Evolutionary conservation across 2,113 vertebrate species (phyloP), one percentile per base, ranked within the genome.

Genomic region (Eptesicus fuscus): DNA sequence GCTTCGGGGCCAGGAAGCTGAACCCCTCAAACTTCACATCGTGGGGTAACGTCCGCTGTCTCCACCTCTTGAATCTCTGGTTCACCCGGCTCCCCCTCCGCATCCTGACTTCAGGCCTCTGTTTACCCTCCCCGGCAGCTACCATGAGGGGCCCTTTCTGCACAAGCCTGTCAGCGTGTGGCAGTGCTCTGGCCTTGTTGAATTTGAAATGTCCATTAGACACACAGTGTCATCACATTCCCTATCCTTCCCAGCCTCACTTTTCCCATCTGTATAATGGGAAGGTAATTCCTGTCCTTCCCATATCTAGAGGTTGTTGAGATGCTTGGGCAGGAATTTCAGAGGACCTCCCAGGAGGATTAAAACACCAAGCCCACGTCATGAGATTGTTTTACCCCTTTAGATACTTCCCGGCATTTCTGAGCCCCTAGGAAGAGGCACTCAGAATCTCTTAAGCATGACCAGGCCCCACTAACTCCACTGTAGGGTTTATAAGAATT

Each of bases 21-120:
- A 96, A 96, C 0, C 95, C 95, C 1, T 98, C 98, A 0, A 95
- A 96, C 88, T 96, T 98, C 3, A 93, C 93, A 0, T 98, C 97
- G 0, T 98, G 97, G 32, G 98, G 98, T 44, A 98, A 77, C 0
- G 98, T 98, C 69, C 96, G 97, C 56, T 98, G 98, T 2, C 98
- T 96, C 98, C 98, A 98, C 22, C 97, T 97, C 12, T 98, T 98
- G 13, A 77, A 3, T 85, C 96, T 98, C 10, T 82, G 56, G 49
- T 98, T 96, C 0, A 70, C 47, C 3, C 92, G 95, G 35, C 23
- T 71, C 8, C 9, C 86, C 56, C 93, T 98, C 89, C 92, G 85
- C 91, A 97, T 25, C 40, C 71, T 97, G 35, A 80, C 97, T n/a
- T 98, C 98, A 0, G 78, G 23, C 44, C 59, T 0, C 2, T 73